phyloP scores from a whole-genome alignment of 2,797 vertebrate species.

The Strix occidentalis region DNA sequence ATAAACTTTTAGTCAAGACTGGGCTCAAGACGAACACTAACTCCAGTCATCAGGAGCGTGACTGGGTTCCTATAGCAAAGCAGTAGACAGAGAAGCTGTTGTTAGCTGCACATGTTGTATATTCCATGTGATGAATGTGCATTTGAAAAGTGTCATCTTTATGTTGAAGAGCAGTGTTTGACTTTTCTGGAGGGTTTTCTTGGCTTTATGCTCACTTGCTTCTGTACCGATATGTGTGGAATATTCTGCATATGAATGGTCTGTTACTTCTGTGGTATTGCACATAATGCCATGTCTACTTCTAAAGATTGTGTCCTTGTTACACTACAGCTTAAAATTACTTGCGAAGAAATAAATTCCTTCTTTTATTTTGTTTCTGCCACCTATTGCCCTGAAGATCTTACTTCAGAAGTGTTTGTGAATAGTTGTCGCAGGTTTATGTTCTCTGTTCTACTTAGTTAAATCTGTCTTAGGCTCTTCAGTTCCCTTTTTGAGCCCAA shows the following conservation, averaged over 20 bases:
- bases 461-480: neutral
- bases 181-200: neutral
- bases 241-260: neutral
- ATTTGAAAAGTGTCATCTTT: neutral
- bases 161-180: neutral
- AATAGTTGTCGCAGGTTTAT: neutral
- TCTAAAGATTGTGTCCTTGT: neutral
- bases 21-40: neutral
- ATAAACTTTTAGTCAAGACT: neutral
- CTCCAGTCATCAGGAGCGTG: neutral
- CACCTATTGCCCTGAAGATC: neutral
- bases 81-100: neutral
- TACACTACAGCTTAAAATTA: neutral
- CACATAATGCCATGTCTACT: neutral
- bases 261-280: neutral
- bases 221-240: neutral
- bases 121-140: neutral
- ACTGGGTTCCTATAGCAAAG: neutral
- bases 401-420: neutral
- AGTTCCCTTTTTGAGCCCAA: neutral
- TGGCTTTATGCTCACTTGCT: neutral
- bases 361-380: neutral
- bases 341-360: neutral
- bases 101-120: accelerated
- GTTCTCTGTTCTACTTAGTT: neutral